These are phyloP conservation scores for Fregata magnificens DNA, from an alignment of 2,113 vertebrate genomes.

Conservation along the genomic window DNA sequence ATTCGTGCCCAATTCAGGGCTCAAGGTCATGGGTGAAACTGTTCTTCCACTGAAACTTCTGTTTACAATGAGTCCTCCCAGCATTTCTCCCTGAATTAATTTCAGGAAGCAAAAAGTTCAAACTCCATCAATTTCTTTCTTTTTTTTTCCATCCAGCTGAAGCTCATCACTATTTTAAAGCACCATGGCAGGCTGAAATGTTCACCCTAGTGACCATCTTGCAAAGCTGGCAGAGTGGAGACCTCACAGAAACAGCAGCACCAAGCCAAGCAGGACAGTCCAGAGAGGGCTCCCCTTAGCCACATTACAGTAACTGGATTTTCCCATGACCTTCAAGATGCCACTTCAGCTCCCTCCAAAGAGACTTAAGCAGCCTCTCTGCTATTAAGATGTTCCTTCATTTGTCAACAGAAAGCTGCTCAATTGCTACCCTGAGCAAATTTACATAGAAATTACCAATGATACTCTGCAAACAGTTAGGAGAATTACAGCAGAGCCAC, in stretches of 20 bases:
- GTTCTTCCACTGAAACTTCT: neutral
- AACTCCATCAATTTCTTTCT: neutral
- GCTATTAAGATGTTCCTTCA: conserved; percentile 59
- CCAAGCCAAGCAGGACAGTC: neutral
- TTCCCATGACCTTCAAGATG: conserved; percentile 33
- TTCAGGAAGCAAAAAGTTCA: neutral
- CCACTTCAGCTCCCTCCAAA: conserved; percentile 1
- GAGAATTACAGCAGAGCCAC: conserved; percentile 40
- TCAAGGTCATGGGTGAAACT: neutral
- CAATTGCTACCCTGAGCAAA: conserved; percentile 70
- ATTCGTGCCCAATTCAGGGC: too few species aligned
- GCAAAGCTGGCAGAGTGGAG: neutral
- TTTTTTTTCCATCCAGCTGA: neutral
- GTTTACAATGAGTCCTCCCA: neutral
- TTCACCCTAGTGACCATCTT: neutral
- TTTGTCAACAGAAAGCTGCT: conserved; percentile 70
- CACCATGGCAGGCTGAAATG: neutral
- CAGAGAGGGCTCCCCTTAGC: neutral
- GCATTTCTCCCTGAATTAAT: neutral
- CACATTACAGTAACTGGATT: neutral
- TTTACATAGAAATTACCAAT: conserved; percentile 72
- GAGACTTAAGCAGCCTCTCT: conserved; percentile 28
- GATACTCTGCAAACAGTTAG: conserved; percentile 57
- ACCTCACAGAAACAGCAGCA: neutral
- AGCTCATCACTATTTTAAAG: neutral